These are phyloP conservation scores for Melinaea menophilus DNA, from an alignment of 2,888 invertebrate species.

Conservation along the genomic window DNA sequence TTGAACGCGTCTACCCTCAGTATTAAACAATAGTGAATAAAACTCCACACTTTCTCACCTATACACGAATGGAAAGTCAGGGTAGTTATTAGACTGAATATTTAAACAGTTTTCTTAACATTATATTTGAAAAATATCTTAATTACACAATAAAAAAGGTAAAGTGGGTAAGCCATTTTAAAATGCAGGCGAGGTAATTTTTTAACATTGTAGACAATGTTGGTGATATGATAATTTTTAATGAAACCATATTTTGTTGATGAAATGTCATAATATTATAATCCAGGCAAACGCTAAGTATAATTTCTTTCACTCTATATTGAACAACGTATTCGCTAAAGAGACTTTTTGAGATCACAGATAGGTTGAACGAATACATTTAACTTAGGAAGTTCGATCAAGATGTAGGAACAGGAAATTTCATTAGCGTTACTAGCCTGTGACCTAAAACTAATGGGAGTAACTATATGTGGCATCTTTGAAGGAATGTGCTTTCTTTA, in stretches of 20 bases:
- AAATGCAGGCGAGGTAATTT: too few relatives aligned
- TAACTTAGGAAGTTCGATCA: constrained; percentile 8
- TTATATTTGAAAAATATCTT: too few relatives aligned
- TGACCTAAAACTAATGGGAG: constrained; percentile 22
- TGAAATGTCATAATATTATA: not conserved
- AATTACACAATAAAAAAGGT: too few relatives aligned
- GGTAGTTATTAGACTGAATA: too few relatives aligned
- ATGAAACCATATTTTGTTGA: not conserved
- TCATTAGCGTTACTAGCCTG: constrained; percentile 26
- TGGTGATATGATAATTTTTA: not conserved
- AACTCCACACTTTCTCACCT: too few relatives aligned
- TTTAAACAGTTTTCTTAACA: too few relatives aligned
- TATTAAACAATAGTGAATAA: too few relatives aligned
- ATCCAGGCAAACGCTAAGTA: not conserved
- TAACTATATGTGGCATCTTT: constrained; percentile 21
- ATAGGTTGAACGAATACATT: not conserved
- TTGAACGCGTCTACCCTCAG: too few relatives aligned
- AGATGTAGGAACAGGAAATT: constrained; percentile 23
- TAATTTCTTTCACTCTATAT: not conserved
- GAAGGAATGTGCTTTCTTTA: not conserved
- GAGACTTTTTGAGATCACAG: not conserved
- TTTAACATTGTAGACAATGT: not conserved
- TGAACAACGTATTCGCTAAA: not conserved
- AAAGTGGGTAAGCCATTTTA: too few relatives aligned
- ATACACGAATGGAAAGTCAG: too few relatives aligned